phyloP scores from a whole-genome alignment of 1,140 invertebrate genomes.

The Heliconius melpomene region DNA sequence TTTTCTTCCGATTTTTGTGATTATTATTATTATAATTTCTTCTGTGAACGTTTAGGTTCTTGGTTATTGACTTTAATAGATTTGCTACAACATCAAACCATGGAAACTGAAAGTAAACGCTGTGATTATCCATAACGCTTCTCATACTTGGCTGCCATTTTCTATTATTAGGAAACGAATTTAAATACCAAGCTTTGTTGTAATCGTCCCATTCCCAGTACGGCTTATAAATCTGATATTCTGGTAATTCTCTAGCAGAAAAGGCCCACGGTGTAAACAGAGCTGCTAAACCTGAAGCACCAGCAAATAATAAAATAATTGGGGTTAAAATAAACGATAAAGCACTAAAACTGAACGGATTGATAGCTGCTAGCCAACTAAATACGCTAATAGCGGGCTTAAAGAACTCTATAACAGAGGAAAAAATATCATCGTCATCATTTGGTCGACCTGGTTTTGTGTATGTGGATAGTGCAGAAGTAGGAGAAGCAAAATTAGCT shows the following conservation, averaged over 20 bases:
- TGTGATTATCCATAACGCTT: conserved; percentile 37
- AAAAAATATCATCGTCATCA: conserved; percentile 63
- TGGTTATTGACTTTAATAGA: conserved; percentile 50
- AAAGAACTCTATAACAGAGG: conserved; percentile 63
- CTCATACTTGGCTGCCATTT: conserved; percentile 36
- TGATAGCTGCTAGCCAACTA: conserved; percentile 68
- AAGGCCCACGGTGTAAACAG: conserved; percentile 64
- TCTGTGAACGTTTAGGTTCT: not conserved
- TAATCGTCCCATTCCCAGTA: conserved; percentile 66
- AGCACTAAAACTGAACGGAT: conserved; percentile 66
- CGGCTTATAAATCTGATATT: conserved; percentile 53
- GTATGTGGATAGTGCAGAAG: conserved; percentile 4
- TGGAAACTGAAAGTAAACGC: conserved; percentile 33
- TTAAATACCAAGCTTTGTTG: conserved; percentile 58
- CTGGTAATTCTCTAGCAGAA: conserved; percentile 62
- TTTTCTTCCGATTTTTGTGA: conserved; percentile 47
- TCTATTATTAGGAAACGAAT: conserved; percentile 53
- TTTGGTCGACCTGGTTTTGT: conserved; percentile 28
- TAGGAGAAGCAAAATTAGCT: conserved; percentile 44
- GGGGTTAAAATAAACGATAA: conserved; percentile 67
- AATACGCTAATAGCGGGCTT: conserved; percentile 63
- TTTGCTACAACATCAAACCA: conserved; percentile 56
- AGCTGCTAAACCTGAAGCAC: conserved; percentile 59
- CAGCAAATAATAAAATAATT: conserved; percentile 64
- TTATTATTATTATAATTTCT: not conserved